Evolutionary conservation across 2,797 vertebrate species (phyloP), one percentile per base, ranked within the genome.

Genomic region (Moxostoma hubbsi): DNA sequence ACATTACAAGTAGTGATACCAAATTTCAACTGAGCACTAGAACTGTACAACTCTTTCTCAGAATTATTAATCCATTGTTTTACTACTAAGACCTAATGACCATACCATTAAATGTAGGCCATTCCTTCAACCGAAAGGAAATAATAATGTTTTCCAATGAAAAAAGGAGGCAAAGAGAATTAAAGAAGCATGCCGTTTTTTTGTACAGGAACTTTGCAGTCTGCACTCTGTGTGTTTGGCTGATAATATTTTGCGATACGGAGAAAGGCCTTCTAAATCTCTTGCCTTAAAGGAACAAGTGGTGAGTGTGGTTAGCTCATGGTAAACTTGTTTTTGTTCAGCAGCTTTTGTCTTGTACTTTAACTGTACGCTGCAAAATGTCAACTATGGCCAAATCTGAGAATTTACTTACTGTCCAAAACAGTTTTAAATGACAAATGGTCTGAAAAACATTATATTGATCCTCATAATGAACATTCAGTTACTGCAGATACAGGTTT

Each of bases 311-410:
- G 82, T 85, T 80, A 51, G 8, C 68, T 61, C 12, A 4, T 13
- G 9, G 72, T 36, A 84, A 83, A 80, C 76, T 65, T 80, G 81
- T 79, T 79, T 81, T 77, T 63, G 6, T 47, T 50, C 9, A 43
- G 3, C 1, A 66, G 45, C 43, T 63, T 70, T 68, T 67, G 45
- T 57, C 15, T 9, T 13, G 8, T 13, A n/a, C 43, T 54, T 50
- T 77, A 54, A 71, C 46, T 55, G n/a, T 16, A 67, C 8, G 46
- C 6, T 9, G 63, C 15, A 45, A 75, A 61, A 68, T 67, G 43
- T 46, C 47, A 51, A 1, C 7, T 64, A 75, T 85, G 58, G 68
- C 63, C 73, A 62, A 65, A 73, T 51, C 72, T 18, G 63, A 59
- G 1, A n/a, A 16, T 47, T 15, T 54, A 69, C 46, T 75, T 66